Conservation (phyloP, 1,140 invertebrate genomes). For the Habropoda laboriosa region DNA sequence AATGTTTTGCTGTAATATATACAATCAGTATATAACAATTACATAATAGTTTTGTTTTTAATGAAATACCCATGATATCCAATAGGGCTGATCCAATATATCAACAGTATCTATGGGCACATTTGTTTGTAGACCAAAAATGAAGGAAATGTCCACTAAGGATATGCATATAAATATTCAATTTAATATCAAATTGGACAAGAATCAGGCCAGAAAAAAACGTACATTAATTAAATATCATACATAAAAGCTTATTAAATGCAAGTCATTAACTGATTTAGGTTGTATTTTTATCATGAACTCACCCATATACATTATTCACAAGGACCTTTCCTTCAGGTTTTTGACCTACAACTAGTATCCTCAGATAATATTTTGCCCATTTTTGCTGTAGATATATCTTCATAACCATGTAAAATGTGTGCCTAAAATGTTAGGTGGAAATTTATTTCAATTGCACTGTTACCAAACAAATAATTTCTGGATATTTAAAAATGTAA, state of each 20-base stretch:
- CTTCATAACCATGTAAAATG: constrained; percentile 54
- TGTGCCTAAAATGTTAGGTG: constrained; percentile 51
- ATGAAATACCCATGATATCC: constrained; percentile 20
- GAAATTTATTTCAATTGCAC: constrained; percentile 48
- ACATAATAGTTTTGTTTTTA: constrained; percentile 1
- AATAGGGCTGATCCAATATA: constrained; percentile 48
- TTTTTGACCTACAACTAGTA: constrained; percentile 55
- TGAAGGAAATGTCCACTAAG: constrained; percentile 56
- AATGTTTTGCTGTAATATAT: constrained; percentile 8
- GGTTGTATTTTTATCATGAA: constrained; percentile 51
- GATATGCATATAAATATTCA: constrained; percentile 10
- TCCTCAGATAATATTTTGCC: constrained; percentile 51
- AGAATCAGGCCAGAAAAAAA: constrained; percentile 9
- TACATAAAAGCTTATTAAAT: constrained; percentile 31
- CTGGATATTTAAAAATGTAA: not conserved
- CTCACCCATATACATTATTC: constrained; percentile 55
- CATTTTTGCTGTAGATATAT: constrained; percentile 54
- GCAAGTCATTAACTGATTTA: constrained; percentile 44
- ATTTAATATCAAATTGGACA: constrained; percentile 16
- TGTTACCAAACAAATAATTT: not conserved
- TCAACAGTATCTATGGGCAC: constrained; percentile 40
- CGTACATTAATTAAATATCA: constrained; percentile 14
- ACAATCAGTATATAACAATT: constrained; percentile 1
- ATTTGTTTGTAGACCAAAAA: constrained; percentile 48
- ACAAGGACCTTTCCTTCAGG: constrained; percentile 52